Base-by-base conservation (phyloP, 2,113 vertebrate genomes). In the Scomber colias region DNA sequence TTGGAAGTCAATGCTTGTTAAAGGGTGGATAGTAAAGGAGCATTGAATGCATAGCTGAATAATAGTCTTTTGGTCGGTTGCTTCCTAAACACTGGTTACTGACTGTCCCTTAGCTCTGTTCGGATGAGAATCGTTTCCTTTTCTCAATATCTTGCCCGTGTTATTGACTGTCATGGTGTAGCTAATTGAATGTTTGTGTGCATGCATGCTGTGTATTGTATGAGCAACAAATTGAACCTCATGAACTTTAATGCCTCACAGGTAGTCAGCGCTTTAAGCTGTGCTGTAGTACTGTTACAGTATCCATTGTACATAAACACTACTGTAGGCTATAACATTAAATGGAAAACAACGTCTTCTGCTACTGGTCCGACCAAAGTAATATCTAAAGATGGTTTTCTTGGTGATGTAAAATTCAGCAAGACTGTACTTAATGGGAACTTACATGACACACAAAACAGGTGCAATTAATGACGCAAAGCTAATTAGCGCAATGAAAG, bases 1-100 rank as follows among this genome's bases (percentile, higher is more conserved):
- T 86, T 85, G 85, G 81, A 83, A 90, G 90, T 87, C 85, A 77
- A 91, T 90, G 90, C 87, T 79, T 86, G 85, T 90, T 88, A 88
- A 77, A 78, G 85, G 66, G 81, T 75, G 75, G 79, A 88, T 68
- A 53, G 68, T 77, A 79, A 83, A 82, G 77, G 53, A 76, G 50
- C 17, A 11, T 45, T 83, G 85, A 85, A 87, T 78, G 83, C 87
- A 81, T 55, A 53, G 75, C 40, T 81, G 79, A 84, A 70, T 83
- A 71, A 83, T 49, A 61, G 72, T 75, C 30, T 82, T 83, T 75
- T 77, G 71, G 64, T 81, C 79, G 72, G 78, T 69, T 87, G 74
- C 59, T 70, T 87, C 75, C 82, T 81, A 71, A 88, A 81, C 61
- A 80, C 65, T 44, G 30, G 40, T 87, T 67, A 63, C 64, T 17